Evolutionary conservation across 2,113 vertebrate genomes (phyloP), one percentile per base, ranked within the genome.

Genomic region (Lates calcarifer): DNA sequence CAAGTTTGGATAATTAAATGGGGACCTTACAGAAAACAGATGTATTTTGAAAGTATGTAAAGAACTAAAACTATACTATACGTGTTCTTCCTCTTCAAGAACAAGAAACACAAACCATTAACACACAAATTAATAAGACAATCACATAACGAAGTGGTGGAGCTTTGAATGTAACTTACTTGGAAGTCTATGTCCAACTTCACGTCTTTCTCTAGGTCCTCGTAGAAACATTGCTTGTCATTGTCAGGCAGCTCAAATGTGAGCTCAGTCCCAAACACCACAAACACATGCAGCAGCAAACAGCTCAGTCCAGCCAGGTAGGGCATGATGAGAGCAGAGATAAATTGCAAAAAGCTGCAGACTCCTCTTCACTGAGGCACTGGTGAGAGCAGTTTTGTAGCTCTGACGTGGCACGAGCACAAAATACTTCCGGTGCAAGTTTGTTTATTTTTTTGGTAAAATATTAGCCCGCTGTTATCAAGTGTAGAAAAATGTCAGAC

Each of bases 221-320:
- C 94, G 80, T 92, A 94, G 86, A 95, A 96, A 89, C 95, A 96
- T n/a, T 96, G 93, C 37, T 95, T 94, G 0, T 94, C 93, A 56
- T 95, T 95, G 77, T 96, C 95, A 0, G 93, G 86, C 13, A 96
- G 90, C 74, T 95, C 94, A 81, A 96, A 96, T 0, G 94, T 95
- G 18, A 96, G 67, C 74, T 95, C 94, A 1, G 93, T 93, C 39
- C 82, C 92, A 47, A 67, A 84, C 62, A 87, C 90, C 63, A 74
- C 24, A 33, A 49, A 70, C 61, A 82, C 61, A 33, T 76, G 78
- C 6, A 93, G 37, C 41, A 92, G 61, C 20, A 92, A 13, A 60
- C 74, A 81, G 37, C 74, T 39, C 17, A 92, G 20, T n/a, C 28
- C n/a, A n/a, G n/a, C 77, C 20, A 67, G 24, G 15, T 11, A 43